These are phyloP conservation scores for Aeoliscus strigatus DNA, from an alignment of 2,797 vertebrate species.

Conservation along the genomic window DNA sequence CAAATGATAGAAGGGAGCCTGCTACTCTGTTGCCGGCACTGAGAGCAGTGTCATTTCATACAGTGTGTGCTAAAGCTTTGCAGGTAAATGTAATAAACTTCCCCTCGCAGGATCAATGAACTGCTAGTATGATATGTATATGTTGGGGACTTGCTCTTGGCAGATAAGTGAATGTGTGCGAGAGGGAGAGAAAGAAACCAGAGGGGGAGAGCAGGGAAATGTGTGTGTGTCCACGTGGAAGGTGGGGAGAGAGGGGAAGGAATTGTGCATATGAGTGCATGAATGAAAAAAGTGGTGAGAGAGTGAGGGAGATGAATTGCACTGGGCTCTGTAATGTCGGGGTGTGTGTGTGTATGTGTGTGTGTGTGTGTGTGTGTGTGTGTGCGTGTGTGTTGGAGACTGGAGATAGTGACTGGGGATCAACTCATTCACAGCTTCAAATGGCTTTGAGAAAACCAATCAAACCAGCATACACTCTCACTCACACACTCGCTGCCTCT, in stretches of 20 bases:
- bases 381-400: no score
- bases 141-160: slow-evolving; percentile 10
- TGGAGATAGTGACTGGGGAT: slow-evolving; percentile 61
- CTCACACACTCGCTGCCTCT: slow-evolving; percentile 6
- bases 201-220: no score
- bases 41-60: slow-evolving; percentile 4
- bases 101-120: slow-evolving; percentile 17
- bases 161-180: neutral
- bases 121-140: slow-evolving; percentile 17
- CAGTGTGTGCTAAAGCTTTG: slow-evolving; percentile 3
- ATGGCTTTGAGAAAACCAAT: slow-evolving; percentile 69
- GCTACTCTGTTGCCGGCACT: slow-evolving; percentile 3
- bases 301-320: slow-evolving; percentile 38
- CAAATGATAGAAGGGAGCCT: slow-evolving; percentile 44
- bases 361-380: no score
- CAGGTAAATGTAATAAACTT: slow-evolving; percentile 12
- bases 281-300: slow-evolving; percentile 22
- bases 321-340: slow-evolving; percentile 39
- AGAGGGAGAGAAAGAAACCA: neutral
- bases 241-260: slow-evolving; percentile 3
- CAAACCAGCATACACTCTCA: slow-evolving; percentile 49
- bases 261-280: slow-evolving; percentile 35
- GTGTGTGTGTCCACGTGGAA: no score
- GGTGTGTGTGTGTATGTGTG: no score
- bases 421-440: slow-evolving; percentile 64